Percentiles rank a stretch among this genome's conserved stretches.
Conservation (phyloP, 2,113 vertebrate species). For the Rhinopomastus cyanomelas region DNA sequence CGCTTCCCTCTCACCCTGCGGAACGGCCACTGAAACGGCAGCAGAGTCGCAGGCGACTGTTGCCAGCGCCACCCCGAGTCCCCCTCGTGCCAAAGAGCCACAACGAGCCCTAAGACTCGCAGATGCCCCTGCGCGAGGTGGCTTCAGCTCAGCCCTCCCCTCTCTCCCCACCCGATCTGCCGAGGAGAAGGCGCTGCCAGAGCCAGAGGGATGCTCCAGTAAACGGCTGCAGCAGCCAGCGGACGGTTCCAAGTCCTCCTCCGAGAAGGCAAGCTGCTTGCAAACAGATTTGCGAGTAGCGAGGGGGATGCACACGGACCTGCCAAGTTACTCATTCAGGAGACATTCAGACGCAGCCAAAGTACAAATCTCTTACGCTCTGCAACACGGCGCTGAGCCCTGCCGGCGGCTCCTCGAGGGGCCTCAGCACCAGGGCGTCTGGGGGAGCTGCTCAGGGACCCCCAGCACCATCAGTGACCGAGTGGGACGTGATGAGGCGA, state of each 20-base stretch:
- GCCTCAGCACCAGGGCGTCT: rapidly evolving
- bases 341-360: slow-evolving; percentile 16
- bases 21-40: background rate
- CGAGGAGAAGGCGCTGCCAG: background rate
- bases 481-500: rapidly evolving
- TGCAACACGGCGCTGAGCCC: background rate
- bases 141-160: background rate
- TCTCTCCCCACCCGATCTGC: background rate
- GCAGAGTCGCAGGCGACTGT: background rate
- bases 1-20: background rate
- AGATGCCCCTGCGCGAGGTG: background rate
- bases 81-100: background rate
- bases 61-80: background rate
- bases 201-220: slow-evolving; percentile 31
- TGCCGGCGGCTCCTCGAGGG: background rate
- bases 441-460: background rate
- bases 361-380: background rate
- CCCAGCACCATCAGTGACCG: background rate
- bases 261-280: slow-evolving; percentile 58
- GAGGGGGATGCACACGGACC: background rate
- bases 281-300: slow-evolving; percentile 62
- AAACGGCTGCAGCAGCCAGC: slow-evolving; percentile 18
- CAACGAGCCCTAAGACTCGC: background rate
- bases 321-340: slow-evolving; percentile 41
- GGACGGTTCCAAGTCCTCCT: slow-evolving; percentile 49